These are phyloP conservation scores for Eciton burchellii DNA, from an alignment of 1,140 invertebrate genomes.

Conservation along the genomic window DNA sequence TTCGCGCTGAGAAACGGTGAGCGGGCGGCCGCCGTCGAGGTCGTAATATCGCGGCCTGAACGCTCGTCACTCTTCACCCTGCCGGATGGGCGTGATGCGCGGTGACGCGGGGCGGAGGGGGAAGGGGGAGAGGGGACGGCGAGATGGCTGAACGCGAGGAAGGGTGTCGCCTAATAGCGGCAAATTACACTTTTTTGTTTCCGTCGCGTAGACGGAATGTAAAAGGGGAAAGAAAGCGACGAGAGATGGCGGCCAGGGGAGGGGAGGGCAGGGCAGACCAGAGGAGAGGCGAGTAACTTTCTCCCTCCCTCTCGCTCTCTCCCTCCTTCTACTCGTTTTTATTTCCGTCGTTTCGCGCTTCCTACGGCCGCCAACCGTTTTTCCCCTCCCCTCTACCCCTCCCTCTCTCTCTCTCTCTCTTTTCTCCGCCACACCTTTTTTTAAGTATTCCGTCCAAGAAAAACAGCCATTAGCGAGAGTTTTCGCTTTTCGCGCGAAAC, in stretches of 20 bases:
- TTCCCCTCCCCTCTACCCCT: not conserved
- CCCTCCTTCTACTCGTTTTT: too few species aligned
- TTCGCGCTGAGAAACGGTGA: constrained; percentile 54
- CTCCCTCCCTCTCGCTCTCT: too few species aligned
- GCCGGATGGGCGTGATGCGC: constrained; percentile 19
- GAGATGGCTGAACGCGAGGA: constrained; percentile 45
- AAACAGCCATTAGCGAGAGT: constrained; percentile 85
- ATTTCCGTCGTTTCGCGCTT: constrained; percentile 77
- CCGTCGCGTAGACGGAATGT: constrained; percentile 56
- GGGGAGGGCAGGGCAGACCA: not conserved
- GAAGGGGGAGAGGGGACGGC: too few species aligned
- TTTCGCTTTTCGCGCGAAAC: constrained; percentile 85
- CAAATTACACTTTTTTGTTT: constrained; percentile 81
- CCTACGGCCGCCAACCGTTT: constrained; percentile 29
- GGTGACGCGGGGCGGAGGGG: too few species aligned
- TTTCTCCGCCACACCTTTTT: constrained; percentile 67
- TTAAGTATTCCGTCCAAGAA: constrained; percentile 84
- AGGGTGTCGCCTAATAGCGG: constrained; percentile 80
- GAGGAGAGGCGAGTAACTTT: constrained; percentile 75
- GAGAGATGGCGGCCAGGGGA: constrained; percentile 18
- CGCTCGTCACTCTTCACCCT: constrained; percentile 43
- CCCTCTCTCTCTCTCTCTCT: not conserved
- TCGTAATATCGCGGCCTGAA: constrained; percentile 57
- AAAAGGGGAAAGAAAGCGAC: constrained; percentile 62
- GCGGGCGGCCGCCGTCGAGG: constrained; percentile 23